phyloP scores from a whole-genome alignment of 2,113 vertebrate species.

The Bubo scandiacus region DNA sequence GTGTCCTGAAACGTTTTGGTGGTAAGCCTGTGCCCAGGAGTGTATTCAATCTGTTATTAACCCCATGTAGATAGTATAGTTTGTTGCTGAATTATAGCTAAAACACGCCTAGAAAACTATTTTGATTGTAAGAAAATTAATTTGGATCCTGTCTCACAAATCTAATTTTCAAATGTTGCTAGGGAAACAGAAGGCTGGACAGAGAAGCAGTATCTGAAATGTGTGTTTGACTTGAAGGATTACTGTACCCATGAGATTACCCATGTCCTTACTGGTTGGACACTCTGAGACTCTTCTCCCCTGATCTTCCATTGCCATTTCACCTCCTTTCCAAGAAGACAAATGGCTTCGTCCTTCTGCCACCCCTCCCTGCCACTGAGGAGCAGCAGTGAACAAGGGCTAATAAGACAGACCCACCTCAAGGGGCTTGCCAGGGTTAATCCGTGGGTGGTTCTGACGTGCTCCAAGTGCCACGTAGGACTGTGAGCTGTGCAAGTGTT shows the following conservation, averaged over 20 bases:
- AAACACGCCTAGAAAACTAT: neutral
- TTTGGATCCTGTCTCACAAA: neutral
- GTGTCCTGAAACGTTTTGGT: neutral
- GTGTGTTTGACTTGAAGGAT: neutral
- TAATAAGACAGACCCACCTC: neutral
- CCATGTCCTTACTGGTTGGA: neutral
- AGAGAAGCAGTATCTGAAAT: neutral
- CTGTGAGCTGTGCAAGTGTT: neutral
- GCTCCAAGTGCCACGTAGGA: neutral
- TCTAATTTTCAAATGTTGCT: neutral
- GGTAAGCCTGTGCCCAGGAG: neutral
- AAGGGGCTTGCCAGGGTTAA: neutral
- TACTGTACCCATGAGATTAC: neutral
- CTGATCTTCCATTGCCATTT: neutral
- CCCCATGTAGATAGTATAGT: neutral
- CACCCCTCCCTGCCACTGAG: neutral
- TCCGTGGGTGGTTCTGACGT: neutral
- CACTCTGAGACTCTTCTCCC: neutral
- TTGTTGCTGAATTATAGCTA: neutral
- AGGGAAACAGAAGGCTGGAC: neutral
- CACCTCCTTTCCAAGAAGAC: neutral
- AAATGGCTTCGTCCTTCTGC: neutral
- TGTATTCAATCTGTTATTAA: neutral
- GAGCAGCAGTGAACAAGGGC: neutral
- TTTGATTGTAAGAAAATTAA: neutral